Percentiles rank a stretch among this genome's conserved stretches.
These are phyloP conservation scores for Helicoverpa zea DNA, from an alignment of 1,140 invertebrate genomes.

Conservation along the genomic window DNA sequence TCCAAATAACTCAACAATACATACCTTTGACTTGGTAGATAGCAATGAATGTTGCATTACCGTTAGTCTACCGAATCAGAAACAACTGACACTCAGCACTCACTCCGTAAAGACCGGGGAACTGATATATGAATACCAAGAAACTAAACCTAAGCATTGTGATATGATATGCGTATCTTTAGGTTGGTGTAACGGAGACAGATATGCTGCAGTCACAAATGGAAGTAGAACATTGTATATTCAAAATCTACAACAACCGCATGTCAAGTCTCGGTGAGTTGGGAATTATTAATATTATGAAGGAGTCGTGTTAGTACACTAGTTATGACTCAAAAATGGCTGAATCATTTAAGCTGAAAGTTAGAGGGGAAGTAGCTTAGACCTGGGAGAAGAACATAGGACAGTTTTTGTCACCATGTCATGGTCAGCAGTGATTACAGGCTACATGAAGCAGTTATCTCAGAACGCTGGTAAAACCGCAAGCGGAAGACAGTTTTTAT, in stretches of 20 bases:
- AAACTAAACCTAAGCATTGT: slow-evolving; percentile 56
- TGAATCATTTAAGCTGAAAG: no score
- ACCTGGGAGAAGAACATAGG: no score
- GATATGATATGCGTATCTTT: slow-evolving; percentile 72
- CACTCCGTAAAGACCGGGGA: slow-evolving; percentile 73
- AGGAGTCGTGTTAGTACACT: no score
- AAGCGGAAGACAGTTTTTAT: no score
- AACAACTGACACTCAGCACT: slow-evolving; percentile 56
- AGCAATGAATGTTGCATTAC: slow-evolving; percentile 78
- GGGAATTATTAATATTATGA: no score
- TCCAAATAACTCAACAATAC: slow-evolving; percentile 61
- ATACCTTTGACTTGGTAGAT: slow-evolving; percentile 79
- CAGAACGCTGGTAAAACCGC: no score
- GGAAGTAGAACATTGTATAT: slow-evolving; percentile 71
- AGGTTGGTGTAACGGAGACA: slow-evolving; percentile 73
- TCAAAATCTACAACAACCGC: slow-evolving; percentile 72
- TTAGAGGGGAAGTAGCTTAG: no score
- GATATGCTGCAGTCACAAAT: slow-evolving; percentile 77
- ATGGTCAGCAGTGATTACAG: no score
- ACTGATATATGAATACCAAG: slow-evolving; percentile 63
- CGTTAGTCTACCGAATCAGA: slow-evolving; percentile 41
- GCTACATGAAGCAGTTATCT: no score
- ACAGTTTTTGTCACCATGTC: no score
- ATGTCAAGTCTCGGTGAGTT: slow-evolving; percentile 68
- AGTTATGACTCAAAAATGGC: no score